Evolutionary conservation across 2,888 invertebrate species (phyloP).

Genomic region (Celastrina argiolus): DNA sequence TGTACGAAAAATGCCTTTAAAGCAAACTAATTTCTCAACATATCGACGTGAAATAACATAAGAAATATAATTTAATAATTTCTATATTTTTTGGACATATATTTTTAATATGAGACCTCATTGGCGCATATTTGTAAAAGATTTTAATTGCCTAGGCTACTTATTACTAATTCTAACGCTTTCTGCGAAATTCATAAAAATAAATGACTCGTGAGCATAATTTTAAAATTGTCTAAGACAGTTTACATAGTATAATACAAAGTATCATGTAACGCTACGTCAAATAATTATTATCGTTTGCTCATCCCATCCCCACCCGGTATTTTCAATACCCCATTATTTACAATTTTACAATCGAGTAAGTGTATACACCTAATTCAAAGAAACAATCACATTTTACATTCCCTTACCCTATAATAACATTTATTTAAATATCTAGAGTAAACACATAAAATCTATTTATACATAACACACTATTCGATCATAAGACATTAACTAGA

Average conservation of each 20-base stretch:
- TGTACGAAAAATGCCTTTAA: not conserved
- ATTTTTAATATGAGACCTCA: not conserved
- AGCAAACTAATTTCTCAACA: not conserved
- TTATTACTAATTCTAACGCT: constrained; percentile 1
- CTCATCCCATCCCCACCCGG: not conserved
- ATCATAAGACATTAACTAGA: constrained; percentile 62
- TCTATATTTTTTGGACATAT: not conserved
- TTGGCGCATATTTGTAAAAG: not conserved
- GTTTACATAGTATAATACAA: constrained; percentile 12
- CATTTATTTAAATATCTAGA: constrained; percentile 51
- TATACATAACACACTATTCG: constrained; percentile 53
- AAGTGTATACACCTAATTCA: constrained; percentile 29
- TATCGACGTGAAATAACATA: not conserved
- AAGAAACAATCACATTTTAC: constrained; percentile 60
- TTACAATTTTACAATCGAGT: constrained; percentile 20
- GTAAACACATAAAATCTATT: constrained; percentile 65
- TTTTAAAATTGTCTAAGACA: constrained; percentile 9
- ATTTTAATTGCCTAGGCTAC: not conserved
- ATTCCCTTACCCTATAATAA: constrained; percentile 44
- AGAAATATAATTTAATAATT: not conserved
- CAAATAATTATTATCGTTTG: constrained; percentile 14
- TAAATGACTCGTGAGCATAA: not conserved
- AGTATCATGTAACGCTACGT: not conserved
- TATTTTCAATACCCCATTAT: constrained; percentile 18
- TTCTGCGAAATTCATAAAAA: constrained; percentile 7